Evolutionary conservation across 2,888 invertebrate genomes (phyloP).

Genomic region (Eremobia ochroleuca): DNA sequence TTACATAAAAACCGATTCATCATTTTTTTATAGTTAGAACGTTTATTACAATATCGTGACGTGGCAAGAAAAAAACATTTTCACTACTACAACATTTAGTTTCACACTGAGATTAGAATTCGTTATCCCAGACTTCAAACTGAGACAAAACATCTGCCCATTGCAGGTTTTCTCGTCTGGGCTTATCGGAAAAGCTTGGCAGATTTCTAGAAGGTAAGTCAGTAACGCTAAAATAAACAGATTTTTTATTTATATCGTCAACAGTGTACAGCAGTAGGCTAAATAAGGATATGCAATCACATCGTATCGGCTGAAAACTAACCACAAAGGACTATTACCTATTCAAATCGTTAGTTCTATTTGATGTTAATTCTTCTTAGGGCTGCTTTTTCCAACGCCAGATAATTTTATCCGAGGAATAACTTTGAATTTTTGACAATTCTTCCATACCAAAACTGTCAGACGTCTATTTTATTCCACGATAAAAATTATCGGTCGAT

Average conservation of each 20-base stretch:
- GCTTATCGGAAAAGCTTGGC: not conserved
- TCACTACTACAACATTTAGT: not conserved
- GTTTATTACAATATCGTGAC: not conserved
- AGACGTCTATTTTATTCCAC: too few relatives aligned
- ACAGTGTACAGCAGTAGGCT: not conserved
- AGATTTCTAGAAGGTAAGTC: not conserved
- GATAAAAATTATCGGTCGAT: too few relatives aligned
- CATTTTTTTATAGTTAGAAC: not conserved
- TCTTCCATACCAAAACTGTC: too few relatives aligned
- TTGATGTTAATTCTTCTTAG: too few relatives aligned
- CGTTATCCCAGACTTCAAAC: not conserved
- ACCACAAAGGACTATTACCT: too few relatives aligned
- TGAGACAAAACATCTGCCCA: not conserved
- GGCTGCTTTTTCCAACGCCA: too few relatives aligned
- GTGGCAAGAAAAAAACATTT: not conserved
- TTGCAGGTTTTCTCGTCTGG: not conserved
- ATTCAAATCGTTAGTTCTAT: not conserved
- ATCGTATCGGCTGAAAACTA: not conserved
- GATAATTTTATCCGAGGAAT: too few relatives aligned
- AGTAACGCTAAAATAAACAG: not conserved
- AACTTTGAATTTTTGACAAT: too few relatives aligned
- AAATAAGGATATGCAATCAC: not conserved
- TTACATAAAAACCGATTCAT: conserved; percentile 4
- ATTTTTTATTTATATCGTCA: not conserved
- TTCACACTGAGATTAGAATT: not conserved